Evolutionary conservation across 2,797 vertebrate species (phyloP).

Genomic region (Lacerta agilis): DNA sequence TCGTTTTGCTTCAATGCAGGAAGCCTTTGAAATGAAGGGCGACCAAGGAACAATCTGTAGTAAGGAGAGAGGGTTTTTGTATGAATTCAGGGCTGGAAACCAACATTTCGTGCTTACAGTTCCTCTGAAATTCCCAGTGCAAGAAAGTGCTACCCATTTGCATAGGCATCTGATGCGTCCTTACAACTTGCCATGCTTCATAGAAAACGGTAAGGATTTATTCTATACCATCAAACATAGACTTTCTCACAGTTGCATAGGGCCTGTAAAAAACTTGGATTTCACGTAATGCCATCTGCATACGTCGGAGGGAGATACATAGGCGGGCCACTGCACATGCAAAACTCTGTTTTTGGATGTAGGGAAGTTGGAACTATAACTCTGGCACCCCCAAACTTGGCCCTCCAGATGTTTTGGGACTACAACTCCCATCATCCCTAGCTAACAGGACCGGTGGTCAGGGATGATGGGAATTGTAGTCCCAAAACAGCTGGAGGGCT

Average conservation of each 20-base stretch:
- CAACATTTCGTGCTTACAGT: conserved; percentile 86
- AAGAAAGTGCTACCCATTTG: conserved; percentile 87
- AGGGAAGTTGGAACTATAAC: neutral
- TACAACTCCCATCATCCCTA: no score
- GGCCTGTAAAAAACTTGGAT: neutral
- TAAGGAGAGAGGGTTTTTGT: conserved; percentile 89
- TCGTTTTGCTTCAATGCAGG: conserved; percentile 22
- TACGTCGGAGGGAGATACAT: neutral
- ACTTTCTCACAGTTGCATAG: neutral
- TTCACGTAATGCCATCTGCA: neutral
- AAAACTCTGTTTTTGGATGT: neutral
- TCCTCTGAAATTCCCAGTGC: conserved; percentile 89
- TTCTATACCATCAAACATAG: neutral
- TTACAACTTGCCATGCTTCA: conserved; percentile 91
- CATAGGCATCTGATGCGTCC: conserved; percentile 91
- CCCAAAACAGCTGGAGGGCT: no score
- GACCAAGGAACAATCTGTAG: conserved; percentile 79
- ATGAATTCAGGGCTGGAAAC: conserved; percentile 86
- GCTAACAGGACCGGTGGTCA: no score
- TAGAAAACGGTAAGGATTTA: conserved; percentile 87
- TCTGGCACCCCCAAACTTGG: neutral
- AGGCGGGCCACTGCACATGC: neutral
- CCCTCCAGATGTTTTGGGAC: no score
- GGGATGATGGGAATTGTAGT: no score
- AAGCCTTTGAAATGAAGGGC: conserved; percentile 83